These are phyloP conservation scores for Cyclura pinguis DNA, from an alignment of 2,797 vertebrate genomes.

Conservation along the genomic window DNA sequence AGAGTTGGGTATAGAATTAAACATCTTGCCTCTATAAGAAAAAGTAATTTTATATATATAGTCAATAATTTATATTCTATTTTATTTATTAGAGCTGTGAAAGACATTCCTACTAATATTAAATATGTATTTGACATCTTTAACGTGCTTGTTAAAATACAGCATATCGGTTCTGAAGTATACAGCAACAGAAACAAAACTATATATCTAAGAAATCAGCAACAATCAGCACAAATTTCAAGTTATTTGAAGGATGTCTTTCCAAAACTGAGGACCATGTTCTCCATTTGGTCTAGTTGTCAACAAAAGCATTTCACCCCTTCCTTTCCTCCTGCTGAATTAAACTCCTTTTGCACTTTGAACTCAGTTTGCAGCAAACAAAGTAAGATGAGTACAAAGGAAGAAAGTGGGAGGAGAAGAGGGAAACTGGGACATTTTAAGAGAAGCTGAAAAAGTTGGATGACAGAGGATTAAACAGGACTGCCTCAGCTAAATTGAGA, in stretches of 20 bases:
- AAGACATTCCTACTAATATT: constrained; percentile 14
- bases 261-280: constrained; percentile 43
- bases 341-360: too few relatives aligned
- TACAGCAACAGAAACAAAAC: too few relatives aligned
- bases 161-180: constrained; percentile 44
- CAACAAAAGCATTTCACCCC: neutral
- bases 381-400: too few relatives aligned
- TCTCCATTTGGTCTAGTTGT: constrained; percentile 37
- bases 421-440: too few relatives aligned
- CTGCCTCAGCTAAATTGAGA: too few relatives aligned
- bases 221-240: constrained; percentile 31
- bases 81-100: neutral
- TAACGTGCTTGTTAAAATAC: constrained; percentile 49
- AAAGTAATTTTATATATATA: constrained; percentile 26
- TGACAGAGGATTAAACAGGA: too few relatives aligned
- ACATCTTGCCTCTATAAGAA: constrained; percentile 37
- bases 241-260: constrained; percentile 34
- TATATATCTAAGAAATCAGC: constrained; percentile 31
- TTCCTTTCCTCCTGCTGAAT: too few relatives aligned
- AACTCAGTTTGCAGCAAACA: too few relatives aligned
- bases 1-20: constrained; percentile 58
- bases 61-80: too few relatives aligned
- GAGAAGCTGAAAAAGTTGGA: too few relatives aligned
- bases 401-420: too few relatives aligned
- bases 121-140: constrained; percentile 43